phyloP scores from a whole-genome alignment of 2,888 invertebrate genomes.

The Helicoverpa assulta region DNA sequence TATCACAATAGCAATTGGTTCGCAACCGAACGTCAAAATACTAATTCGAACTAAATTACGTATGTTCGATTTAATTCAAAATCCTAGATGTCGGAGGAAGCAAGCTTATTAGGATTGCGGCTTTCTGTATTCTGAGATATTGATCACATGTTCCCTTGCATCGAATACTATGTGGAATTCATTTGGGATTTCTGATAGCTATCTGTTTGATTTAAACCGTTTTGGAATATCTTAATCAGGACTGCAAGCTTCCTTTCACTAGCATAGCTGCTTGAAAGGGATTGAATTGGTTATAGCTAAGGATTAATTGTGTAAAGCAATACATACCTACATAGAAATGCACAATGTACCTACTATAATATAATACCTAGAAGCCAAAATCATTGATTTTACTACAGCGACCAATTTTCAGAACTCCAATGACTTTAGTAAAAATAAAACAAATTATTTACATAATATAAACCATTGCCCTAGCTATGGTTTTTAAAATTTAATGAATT shows the following conservation, averaged over 20 bases:
- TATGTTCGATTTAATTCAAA: conserved; percentile 15
- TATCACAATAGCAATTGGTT: neutral
- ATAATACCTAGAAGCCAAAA: neutral
- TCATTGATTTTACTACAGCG: too few species aligned
- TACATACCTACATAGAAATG: too few species aligned
- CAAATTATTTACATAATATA: neutral
- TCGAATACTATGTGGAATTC: conserved; percentile 1
- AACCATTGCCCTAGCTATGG: conserved; percentile 2
- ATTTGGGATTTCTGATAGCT: conserved; percentile 8
- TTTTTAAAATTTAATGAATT: conserved; percentile 17
- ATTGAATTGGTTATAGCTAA: too few species aligned
- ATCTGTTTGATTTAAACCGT: conserved; percentile 20
- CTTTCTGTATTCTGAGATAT: conserved; percentile 26
- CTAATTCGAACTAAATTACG: conserved; percentile 6
- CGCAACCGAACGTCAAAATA: neutral
- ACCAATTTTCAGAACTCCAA: neutral
- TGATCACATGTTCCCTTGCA: conserved; percentile 11
- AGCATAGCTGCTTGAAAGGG: neutral
- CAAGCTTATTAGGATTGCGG: conserved; percentile 32
- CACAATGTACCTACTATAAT: too few species aligned
- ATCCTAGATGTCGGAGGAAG: conserved; percentile 16
- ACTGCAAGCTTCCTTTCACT: neutral
- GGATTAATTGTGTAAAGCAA: too few species aligned
- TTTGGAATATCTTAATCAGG: conserved; percentile 24
- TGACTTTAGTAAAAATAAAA: conserved; percentile 23